Evolutionary conservation across 2,113 vertebrate genomes (phyloP), one percentile per base, ranked within the genome.

Genomic region (Eurypyga helias): DNA sequence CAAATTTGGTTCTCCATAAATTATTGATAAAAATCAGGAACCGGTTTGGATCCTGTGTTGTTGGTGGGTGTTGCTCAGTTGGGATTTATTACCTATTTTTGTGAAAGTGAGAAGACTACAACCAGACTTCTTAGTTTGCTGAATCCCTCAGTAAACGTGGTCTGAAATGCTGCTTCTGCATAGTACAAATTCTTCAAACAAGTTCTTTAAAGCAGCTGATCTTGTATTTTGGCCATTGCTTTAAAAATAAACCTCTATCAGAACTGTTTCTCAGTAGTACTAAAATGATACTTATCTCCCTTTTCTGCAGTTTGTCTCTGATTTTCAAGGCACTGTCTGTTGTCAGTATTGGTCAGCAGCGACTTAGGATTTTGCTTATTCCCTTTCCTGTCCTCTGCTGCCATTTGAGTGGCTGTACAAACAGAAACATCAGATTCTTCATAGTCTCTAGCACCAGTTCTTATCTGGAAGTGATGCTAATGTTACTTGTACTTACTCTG

Each of bases 281-380:
- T 88, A 24, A 86, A 79, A 38, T 78, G 8, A 48, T 80, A 13
- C 18, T 83, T 58, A 10, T 49, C 55, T 92, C 79, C 82, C 49
- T 93, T 91, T 70, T 66, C 79, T 91, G 82, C 89, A 91, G 76
- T 78, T 96, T 96, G 60, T 81, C 76, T 91, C 49, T 96, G 64
- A 52, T 89, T 96, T 93, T 87, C 78, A 76, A 83, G 79, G 92
- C 76, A 58, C n/a, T 93, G 33, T 83, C n/a, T 67, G 1, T 90
- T 90, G 29, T 85, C 87, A 90, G 85, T 89, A 78, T 87, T 62
- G 71, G 54, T 93, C 83, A 93, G 82, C 83, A 85, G 58, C 61
- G 45, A 76, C 65, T 73, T 81, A 6, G 2, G 48, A 2, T 54
- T 85, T 77, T 61, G 16, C 57, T 85, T 34, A 25, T 7, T 67